Percentiles rank a stretch among this genome's conserved stretches.
phyloP scores from a whole-genome alignment of 2,113 vertebrate species.

The Myxocyprinus asiaticus region DNA sequence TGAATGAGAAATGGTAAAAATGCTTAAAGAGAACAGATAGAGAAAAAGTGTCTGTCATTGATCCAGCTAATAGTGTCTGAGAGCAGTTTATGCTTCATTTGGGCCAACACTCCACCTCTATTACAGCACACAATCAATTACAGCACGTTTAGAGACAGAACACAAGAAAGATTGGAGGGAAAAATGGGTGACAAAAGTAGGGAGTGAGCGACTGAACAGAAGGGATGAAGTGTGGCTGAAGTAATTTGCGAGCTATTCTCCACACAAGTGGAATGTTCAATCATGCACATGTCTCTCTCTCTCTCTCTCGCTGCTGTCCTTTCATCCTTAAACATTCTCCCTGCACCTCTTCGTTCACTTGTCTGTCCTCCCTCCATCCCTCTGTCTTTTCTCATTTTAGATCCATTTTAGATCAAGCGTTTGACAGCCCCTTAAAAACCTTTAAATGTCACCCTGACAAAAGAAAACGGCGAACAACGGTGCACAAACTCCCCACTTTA shows the following conservation, averaged over 20 bases:
- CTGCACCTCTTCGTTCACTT: conserved; percentile 21
- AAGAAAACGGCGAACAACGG: conserved; percentile 59
- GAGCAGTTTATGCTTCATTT: conserved; percentile 76
- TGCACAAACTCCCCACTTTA: conserved; percentile 58
- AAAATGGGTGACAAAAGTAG: conserved; percentile 18
- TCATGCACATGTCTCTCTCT: conserved; percentile 54
- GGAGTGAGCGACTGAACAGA: conserved; percentile 33
- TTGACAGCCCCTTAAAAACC: conserved; percentile 74
- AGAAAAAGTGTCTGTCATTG: conserved; percentile 64
- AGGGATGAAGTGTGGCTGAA: conserved; percentile 65
- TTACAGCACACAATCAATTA: conserved; percentile 79
- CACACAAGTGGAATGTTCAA: conserved; percentile 70
- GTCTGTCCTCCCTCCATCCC: conserved; percentile 16
- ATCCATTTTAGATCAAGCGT: conserved; percentile 66
- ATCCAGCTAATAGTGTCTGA: conserved; percentile 75
- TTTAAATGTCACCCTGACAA: conserved; percentile 69
- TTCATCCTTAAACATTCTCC: conserved; percentile 19
- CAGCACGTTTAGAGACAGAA: conserved; percentile 65
- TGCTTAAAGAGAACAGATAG: conserved; percentile 58
- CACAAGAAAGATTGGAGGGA: conserved; percentile 23
- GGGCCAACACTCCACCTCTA: conserved; percentile 75
- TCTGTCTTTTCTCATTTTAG: conserved; percentile 21
- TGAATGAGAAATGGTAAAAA: conserved; percentile 68
- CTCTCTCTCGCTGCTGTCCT: neutral
- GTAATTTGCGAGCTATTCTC: conserved; percentile 70